phyloP scores from a whole-genome alignment of 2,888 invertebrate species.

The Acholoe squamosa region DNA sequence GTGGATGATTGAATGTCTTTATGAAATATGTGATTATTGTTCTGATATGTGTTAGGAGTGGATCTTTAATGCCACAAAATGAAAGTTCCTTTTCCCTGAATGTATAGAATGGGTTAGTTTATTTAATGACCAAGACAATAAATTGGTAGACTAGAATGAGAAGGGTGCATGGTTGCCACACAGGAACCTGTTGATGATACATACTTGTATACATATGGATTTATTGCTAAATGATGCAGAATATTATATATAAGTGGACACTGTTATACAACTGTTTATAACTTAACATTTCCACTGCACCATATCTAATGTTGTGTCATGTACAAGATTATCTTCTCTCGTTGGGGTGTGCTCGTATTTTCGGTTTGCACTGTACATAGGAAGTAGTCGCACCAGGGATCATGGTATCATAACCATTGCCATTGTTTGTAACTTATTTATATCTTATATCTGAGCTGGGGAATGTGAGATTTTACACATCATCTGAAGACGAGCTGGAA shows the following conservation, averaged over 20 bases:
- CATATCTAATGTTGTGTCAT: constrained; percentile 40
- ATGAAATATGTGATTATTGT: background rate
- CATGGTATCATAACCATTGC: constrained; percentile 39
- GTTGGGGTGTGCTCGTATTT: constrained; percentile 11
- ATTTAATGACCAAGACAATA: background rate
- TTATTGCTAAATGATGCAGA: constrained; percentile 20
- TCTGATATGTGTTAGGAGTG: background rate
- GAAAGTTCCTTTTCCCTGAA: background rate
- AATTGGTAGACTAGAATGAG: background rate
- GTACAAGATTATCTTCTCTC: background rate
- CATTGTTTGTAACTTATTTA: constrained; percentile 54
- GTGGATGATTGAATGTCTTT: background rate
- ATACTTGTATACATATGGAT: background rate
- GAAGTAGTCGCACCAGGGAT: constrained; percentile 30
- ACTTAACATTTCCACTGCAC: background rate
- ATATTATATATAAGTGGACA: background rate
- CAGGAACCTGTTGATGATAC: constrained; percentile 16
- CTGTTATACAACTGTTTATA: constrained; percentile 26
- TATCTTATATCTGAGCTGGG: background rate
- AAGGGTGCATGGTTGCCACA: background rate
- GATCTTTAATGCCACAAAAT: constrained; percentile 6
- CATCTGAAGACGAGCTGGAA: background rate
- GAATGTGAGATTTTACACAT: constrained; percentile 5
- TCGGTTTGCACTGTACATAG: constrained; percentile 49
- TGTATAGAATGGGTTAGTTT: background rate